These are phyloP conservation scores for Palythoa heliodiscus DNA, from an alignment of 92 coral and sea anemone genomes.

Conservation along the genomic window DNA sequence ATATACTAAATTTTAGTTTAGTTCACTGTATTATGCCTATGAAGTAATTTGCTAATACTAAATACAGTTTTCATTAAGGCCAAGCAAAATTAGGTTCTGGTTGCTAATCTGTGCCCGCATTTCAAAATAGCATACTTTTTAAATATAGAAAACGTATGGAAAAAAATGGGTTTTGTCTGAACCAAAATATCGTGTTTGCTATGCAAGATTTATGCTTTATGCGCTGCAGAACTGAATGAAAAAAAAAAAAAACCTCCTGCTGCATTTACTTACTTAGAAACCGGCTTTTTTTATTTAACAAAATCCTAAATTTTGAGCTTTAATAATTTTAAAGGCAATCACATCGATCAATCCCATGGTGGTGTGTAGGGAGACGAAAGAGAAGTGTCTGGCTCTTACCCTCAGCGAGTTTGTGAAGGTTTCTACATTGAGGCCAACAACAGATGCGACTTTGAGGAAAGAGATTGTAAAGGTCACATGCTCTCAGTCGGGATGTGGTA, in stretches of 20 bases:
- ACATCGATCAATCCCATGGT: not conserved
- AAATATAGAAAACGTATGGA: not conserved
- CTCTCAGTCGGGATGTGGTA: not conserved
- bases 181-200: not conserved
- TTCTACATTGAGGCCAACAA: not conserved
- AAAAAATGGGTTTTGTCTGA: not conserved
- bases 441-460: slow-evolving; percentile 1
- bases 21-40: not conserved
- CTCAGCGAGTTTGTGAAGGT: not conserved
- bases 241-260: not conserved
- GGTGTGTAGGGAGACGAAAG: slow-evolving; percentile 1
- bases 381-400: not conserved
- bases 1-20: not conserved
- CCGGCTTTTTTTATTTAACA: not conserved
- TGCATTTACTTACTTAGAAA: not conserved
- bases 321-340: no score
- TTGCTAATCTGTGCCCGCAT: not conserved
- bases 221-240: not conserved
- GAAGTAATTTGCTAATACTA: no score
- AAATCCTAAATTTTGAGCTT: no score
- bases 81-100: not conserved
- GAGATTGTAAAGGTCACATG: not conserved
- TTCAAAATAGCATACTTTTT: not conserved
- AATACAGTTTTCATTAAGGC: no score
- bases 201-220: no score